Evolutionary conservation across 2,797 vertebrate species (phyloP), one percentile per base, ranked within the genome.

Genomic region (Mareca penelope): DNA sequence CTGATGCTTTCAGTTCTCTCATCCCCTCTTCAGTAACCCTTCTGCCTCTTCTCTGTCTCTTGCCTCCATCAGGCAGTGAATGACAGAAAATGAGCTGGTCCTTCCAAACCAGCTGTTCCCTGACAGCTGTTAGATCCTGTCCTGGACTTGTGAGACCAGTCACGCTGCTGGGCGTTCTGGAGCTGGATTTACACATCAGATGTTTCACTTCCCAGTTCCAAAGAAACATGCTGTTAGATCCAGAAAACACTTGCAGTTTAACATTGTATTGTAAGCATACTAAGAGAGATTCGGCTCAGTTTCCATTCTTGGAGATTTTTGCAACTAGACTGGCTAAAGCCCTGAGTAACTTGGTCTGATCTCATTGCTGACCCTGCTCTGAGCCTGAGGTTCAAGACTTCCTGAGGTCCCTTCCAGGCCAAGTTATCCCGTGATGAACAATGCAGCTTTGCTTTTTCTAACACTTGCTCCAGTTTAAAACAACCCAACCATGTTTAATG

Each of bases 401-500:
- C n/a, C 53, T 53, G 60, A 63, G 29, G 15, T 50, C 64, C 4
- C 39, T 77, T 77, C 42, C 40, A 61, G 1, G 11, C 63, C 7
- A 31, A 70, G 31, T n/a, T 89, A 59, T 28, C 18, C 78, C 2
- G 7, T 24, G 19, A 31, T 22, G 39, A 85, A 8, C 39, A 44
- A 21, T n/a, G 26, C 16, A 65, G 35, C 37, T 87, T 75, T 80
- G 31, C 44, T 82, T 15, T 48, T 93, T 93, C 57, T 9, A 55
- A 61, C 37, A 33, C 0, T 55, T 86, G 37, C 23, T 82, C 64
- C 17, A 7, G 8, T 28, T 75, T 80, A 64, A 37, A 89, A 48
- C 1, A 1, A 59, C 18, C 37, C 57, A 64, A 23, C 61, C 0
- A 0, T 69, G 13, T 48, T 15, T 71, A 29, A 15, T 17, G 44